These are phyloP conservation scores for Babylonia areolata DNA, from an alignment of 1,140 invertebrate genomes.

Conservation along the genomic window DNA sequence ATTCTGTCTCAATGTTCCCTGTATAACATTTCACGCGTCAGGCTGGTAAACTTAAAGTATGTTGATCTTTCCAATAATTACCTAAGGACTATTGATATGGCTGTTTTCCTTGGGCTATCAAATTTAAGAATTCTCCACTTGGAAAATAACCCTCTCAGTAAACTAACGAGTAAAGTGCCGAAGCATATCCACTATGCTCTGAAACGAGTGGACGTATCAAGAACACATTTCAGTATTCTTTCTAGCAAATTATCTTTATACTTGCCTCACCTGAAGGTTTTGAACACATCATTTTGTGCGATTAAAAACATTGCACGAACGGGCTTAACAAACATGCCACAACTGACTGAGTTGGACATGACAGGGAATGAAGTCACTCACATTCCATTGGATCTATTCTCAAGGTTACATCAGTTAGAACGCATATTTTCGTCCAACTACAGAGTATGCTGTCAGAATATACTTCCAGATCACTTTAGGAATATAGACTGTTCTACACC, in stretches of 20 bases:
- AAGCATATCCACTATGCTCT: not conserved
- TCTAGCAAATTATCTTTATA: not conserved
- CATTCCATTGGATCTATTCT: conserved; percentile 38
- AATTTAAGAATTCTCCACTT: conserved; percentile 34
- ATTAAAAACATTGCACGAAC: conserved; percentile 10
- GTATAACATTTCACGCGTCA: not conserved
- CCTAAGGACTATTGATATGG: not conserved
- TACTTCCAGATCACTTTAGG: conserved; percentile 33
- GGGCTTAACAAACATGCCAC: conserved; percentile 12
- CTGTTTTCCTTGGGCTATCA: not conserved
- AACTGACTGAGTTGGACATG: conserved; percentile 21
- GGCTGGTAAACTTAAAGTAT: not conserved
- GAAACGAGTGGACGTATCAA: not conserved
- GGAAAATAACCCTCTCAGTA: not conserved
- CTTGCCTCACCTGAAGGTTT: conserved; percentile 4
- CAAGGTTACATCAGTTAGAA: not conserved
- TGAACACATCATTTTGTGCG: not conserved
- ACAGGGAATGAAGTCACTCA: conserved; percentile 26
- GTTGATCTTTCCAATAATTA: conserved; percentile 36
- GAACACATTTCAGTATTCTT: conserved; percentile 10
- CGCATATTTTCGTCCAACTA: conserved; percentile 39
- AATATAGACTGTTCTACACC: not conserved
- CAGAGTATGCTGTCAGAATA: conserved; percentile 48
- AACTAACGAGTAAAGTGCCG: not conserved
- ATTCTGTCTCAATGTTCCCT: not conserved